These are phyloP conservation scores for Coenobita brevimanus DNA, from an alignment of 1,140 invertebrate genomes.

Conservation along the genomic window DNA sequence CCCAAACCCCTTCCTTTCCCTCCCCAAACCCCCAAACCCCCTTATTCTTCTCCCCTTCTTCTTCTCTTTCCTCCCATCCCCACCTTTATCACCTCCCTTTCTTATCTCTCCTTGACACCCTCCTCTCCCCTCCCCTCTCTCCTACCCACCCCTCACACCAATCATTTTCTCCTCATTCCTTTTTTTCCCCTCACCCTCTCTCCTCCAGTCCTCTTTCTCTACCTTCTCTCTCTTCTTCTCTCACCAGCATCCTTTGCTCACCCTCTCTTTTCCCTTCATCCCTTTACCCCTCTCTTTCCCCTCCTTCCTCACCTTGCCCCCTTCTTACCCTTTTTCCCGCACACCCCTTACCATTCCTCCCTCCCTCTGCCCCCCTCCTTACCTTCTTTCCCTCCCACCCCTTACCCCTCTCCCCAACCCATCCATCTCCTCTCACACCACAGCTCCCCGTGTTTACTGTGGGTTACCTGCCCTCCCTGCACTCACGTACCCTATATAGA, in stretches of 20 bases:
- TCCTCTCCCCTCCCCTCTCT: too few relatives aligned
- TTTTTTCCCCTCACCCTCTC: neutral
- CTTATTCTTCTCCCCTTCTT: too few relatives aligned
- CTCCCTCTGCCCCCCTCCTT: neutral
- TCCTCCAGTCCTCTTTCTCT: neutral
- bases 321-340: neutral
- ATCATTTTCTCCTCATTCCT: too few relatives aligned
- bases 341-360: neutral
- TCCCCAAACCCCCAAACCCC: too few relatives aligned
- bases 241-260: neutral
- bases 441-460: slow-evolving; percentile 6
- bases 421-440: too few relatives aligned
- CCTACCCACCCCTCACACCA: too few relatives aligned
- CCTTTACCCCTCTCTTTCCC: neutral
- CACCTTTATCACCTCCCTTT: too few relatives aligned
- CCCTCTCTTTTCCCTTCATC: neutral
- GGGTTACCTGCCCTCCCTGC: neutral
- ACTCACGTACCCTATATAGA: neutral
- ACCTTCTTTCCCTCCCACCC: neutral
- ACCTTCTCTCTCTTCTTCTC: neutral
- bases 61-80: too few relatives aligned
- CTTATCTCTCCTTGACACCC: too few relatives aligned
- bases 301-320: neutral
- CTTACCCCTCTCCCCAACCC: neutral
- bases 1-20: too few relatives aligned